A percentile compares a stretch with the other conserved stretches of the same genome.
Conservation (phyloP, 2,113 vertebrate genomes). For the Hylia prasina region DNA sequence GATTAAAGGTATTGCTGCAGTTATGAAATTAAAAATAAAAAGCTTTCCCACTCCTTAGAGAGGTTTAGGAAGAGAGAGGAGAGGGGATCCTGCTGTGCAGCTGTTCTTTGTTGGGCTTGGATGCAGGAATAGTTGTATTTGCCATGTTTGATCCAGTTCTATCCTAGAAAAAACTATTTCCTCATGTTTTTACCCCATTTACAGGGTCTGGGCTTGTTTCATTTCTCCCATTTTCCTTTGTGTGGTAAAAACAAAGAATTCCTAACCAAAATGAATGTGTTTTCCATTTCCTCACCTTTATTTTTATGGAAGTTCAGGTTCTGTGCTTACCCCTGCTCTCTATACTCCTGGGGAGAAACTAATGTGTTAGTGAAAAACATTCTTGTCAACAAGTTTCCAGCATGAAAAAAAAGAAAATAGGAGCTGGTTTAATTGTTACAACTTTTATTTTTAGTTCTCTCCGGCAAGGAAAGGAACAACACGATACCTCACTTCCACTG, state of each 20-base stretch:
- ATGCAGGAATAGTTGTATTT: neutral
- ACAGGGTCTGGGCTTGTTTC: neutral
- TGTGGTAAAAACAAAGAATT: neutral
- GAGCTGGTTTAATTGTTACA: neutral
- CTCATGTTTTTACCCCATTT: neutral
- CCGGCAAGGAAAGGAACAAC: slow-evolving; percentile 85
- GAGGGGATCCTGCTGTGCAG: neutral
- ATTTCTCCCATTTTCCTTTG: neutral
- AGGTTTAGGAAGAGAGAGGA: neutral
- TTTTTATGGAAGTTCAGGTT: neutral
- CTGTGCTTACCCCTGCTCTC: neutral
- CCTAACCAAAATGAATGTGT: neutral
- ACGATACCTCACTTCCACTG: slow-evolving; percentile 93
- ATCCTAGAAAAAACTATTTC: neutral
- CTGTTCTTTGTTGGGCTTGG: neutral
- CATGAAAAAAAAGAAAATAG: neutral
- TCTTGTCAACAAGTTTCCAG: neutral
- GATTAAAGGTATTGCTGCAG: neutral
- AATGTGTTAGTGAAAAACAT: neutral
- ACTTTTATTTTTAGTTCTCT: slow-evolving; percentile 83
- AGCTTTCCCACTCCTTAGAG: neutral
- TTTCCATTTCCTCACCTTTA: neutral
- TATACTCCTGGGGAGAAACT: neutral
- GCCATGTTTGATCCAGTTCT: neutral
- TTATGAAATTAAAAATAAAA: neutral